A percentile compares a stretch with the other conserved stretches of the same genome.
phyloP scores from a whole-genome alignment of 1,140 invertebrate genomes.

The Cherax quadricarinatus region DNA sequence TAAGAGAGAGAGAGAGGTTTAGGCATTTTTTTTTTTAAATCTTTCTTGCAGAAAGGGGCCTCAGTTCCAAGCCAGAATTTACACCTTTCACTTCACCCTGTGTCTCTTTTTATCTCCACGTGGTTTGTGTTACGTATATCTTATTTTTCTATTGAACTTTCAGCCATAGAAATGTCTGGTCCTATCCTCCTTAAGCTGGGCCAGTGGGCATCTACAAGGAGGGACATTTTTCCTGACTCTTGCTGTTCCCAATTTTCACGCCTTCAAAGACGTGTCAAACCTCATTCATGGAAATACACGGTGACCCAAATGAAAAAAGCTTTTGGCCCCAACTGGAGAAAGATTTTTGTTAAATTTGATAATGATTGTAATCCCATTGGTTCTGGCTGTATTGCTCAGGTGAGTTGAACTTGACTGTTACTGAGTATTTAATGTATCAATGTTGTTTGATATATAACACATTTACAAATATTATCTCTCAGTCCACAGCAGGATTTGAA shows the following conservation, averaged over 20 bases:
- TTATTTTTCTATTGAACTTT: constrained; percentile 1
- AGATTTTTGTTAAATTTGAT: constrained; percentile 76
- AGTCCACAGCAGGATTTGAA: too few species aligned
- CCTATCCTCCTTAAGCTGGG: constrained; percentile 79
- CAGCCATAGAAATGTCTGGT: constrained; percentile 77
- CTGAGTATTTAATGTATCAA: too few species aligned
- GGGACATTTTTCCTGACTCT: constrained; percentile 78
- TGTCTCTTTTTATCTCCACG: too few species aligned
- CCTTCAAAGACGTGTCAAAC: constrained; percentile 76
- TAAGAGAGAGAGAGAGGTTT: too few species aligned
- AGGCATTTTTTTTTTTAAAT: too few species aligned
- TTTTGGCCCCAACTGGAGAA: constrained; percentile 76
- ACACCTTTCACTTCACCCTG: too few species aligned
- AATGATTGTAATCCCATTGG: constrained; percentile 76
- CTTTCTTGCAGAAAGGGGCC: too few species aligned
- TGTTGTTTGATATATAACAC: too few species aligned
- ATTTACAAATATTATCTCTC: too few species aligned
- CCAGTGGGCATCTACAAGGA: constrained; percentile 78
- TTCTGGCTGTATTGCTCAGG: constrained; percentile 80
- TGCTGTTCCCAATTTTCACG: constrained; percentile 76
- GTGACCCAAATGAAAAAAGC: constrained; percentile 74
- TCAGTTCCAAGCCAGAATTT: too few species aligned
- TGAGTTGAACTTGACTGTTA: constrained; percentile 66
- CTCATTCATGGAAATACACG: constrained; percentile 77
- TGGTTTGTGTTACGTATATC: too few species aligned